Evolutionary conservation across 2,888 invertebrate species (phyloP).

Genomic region (Prosopocoilus inquinatus): DNA sequence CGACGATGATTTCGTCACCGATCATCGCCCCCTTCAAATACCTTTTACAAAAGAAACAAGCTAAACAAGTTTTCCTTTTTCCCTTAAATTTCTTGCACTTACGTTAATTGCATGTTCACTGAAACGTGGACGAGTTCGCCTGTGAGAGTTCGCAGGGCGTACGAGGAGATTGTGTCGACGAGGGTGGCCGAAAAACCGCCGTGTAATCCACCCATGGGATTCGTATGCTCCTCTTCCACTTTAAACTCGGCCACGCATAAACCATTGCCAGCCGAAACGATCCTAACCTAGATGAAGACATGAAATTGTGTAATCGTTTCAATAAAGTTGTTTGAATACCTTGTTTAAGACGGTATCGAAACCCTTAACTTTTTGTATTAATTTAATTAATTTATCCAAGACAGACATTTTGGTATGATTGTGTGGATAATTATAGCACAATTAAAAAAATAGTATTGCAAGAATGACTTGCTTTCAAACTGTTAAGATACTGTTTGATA

Average conservation of each 20-base stretch:
- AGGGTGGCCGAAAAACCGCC: conserved; percentile 84
- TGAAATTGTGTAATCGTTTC: not conserved
- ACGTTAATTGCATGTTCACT: conserved; percentile 80
- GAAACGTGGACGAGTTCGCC: conserved; percentile 63
- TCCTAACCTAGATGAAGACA: conserved; percentile 33
- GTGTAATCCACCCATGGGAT: conserved; percentile 73
- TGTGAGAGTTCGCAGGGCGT: conserved; percentile 63
- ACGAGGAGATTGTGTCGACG: conserved; percentile 74
- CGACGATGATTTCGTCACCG: not conserved
- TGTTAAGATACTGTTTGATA: too few species aligned
- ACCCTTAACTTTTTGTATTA: not conserved
- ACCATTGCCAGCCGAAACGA: conserved; percentile 63
- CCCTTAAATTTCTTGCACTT: conserved; percentile 35
- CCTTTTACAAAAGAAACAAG: conserved; percentile 18
- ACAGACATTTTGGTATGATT: not conserved
- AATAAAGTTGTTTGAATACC: not conserved
- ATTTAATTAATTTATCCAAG: not conserved
- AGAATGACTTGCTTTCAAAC: too few species aligned
- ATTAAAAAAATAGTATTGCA: too few species aligned
- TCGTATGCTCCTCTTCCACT: conserved; percentile 72
- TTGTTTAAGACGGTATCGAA: not conserved
- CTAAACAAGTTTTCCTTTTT: not conserved
- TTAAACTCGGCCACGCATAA: conserved; percentile 72
- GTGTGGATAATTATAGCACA: too few species aligned
- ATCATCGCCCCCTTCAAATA: conserved; percentile 2